Percentiles rank a stretch among this genome's conserved stretches.
These are phyloP conservation scores for Hydropotes inermis DNA, from an alignment of 2,113 vertebrate species.

Conservation along the genomic window DNA sequence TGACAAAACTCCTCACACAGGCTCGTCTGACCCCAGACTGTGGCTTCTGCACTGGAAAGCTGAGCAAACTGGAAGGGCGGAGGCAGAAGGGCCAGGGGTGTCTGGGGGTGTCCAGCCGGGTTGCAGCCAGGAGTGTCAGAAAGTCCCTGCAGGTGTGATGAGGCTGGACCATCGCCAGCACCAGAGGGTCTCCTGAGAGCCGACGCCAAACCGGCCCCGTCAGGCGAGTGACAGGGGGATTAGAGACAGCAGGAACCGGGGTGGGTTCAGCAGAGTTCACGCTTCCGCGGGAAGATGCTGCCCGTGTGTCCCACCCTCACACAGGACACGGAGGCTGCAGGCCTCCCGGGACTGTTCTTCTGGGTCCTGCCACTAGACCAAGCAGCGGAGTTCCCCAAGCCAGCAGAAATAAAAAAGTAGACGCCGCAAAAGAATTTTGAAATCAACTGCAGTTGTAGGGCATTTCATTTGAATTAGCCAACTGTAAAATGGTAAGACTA, in stretches of 20 bases:
- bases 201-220: rapidly evolving
- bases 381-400: rapidly evolving
- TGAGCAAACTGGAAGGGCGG: conserved; percentile 57
- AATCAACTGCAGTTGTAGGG: not conserved
- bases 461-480: not conserved
- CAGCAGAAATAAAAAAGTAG: not conserved
- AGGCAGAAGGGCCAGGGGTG: conserved; percentile 56
- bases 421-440: too few relatives aligned
- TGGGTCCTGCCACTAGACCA: not conserved
- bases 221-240: not conserved
- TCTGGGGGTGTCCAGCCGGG: conserved; percentile 64
- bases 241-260: rapidly evolving
- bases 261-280: rapidly evolving
- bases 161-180: conserved; percentile 40
- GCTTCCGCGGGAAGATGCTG: rapidly evolving
- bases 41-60: conserved; percentile 40
- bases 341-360: not conserved
- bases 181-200: not conserved
- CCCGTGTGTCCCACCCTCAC: rapidly evolving
- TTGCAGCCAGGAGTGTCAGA: conserved; percentile 58
- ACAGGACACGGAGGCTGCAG: too few relatives aligned
- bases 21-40: conserved; percentile 61
- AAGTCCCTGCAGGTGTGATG: conserved; percentile 61
- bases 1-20: conserved; percentile 55
- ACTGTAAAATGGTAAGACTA: not conserved